These are phyloP conservation scores for Mionectes olivaceus DNA, from an alignment of 2,797 vertebrate species.

Conservation along the genomic window DNA sequence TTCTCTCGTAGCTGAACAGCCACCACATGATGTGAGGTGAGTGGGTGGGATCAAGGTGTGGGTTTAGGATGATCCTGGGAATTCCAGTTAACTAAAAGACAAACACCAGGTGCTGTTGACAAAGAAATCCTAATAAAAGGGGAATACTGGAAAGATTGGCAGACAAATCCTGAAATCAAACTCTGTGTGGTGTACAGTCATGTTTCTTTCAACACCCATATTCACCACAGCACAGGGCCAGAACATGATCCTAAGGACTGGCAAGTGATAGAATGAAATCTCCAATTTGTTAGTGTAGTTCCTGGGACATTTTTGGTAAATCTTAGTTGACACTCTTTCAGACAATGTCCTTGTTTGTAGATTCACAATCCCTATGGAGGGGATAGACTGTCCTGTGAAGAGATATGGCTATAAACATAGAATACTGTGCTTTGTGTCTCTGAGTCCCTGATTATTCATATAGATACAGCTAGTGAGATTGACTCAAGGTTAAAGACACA, in stretches of 20 bases:
- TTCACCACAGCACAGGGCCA: background rate
- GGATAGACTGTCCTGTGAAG: background rate
- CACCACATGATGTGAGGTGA: too few relatives aligned
- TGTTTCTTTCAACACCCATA: too few relatives aligned
- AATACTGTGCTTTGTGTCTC: background rate
- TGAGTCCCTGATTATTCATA: background rate
- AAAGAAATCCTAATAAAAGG: too few relatives aligned
- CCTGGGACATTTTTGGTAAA: background rate
- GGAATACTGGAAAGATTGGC: too few relatives aligned
- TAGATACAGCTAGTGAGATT: background rate
- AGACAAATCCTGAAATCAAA: too few relatives aligned
- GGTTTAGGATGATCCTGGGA: too few relatives aligned
- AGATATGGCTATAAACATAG: rapidly evolving
- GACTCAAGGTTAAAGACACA: background rate
- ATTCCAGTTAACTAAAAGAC: too few relatives aligned
- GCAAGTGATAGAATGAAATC: background rate
- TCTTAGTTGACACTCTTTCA: background rate
- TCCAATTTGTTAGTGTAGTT: background rate
- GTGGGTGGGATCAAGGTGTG: too few relatives aligned
- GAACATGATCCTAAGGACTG: background rate
- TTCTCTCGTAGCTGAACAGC: too few relatives aligned
- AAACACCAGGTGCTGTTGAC: too few relatives aligned
- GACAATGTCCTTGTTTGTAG: background rate
- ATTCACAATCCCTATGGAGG: background rate
- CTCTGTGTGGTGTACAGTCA: too few relatives aligned